Evolutionary conservation across 2,113 vertebrate species (phyloP).

Genomic region (Takifugu flavidus): DNA sequence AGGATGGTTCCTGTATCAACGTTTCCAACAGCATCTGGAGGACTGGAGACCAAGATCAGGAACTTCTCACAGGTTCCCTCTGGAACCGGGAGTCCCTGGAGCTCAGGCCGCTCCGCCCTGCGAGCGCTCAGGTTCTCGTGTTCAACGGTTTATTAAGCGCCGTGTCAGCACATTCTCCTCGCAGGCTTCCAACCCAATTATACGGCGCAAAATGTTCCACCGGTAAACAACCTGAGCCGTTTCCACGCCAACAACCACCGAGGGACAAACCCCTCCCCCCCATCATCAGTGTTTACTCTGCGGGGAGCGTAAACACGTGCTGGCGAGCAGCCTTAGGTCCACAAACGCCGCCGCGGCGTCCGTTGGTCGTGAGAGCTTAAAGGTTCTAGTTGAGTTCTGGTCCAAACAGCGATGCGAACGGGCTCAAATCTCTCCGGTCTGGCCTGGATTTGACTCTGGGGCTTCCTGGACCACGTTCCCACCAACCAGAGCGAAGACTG

Average conservation of each 20-base stretch:
- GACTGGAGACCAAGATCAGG: no score
- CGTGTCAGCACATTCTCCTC: slow-evolving; percentile 24
- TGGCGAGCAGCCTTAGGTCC: no score
- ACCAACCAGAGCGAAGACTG: slow-evolving; percentile 23
- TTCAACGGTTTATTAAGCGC: slow-evolving; percentile 14
- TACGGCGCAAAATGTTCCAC: slow-evolving; percentile 27
- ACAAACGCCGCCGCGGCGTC: no score
- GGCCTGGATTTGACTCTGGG: no score
- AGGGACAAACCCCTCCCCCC: not conserved
- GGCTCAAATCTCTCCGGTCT: no score
- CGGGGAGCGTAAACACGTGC: no score
- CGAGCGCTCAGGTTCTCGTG: slow-evolving; percentile 6
- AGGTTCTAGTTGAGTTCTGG: not conserved
- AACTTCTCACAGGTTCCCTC: no score
- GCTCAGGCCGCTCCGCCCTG: not conserved
- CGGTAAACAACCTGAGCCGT: slow-evolving; percentile 13
- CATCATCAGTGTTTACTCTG: no score
- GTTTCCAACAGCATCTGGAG: no score
- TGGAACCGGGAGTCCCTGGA: not conserved
- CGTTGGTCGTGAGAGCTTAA: no score
- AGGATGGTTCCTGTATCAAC: no score
- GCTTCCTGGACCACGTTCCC: slow-evolving; percentile 28
- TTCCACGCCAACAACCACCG: slow-evolving; percentile 4
- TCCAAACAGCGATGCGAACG: not conserved
- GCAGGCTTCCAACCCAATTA: slow-evolving; percentile 33